Percentiles rank a stretch among this genome's conserved stretches.
Evolutionary conservation across 2,113 vertebrate species (phyloP).

Genomic region (Xyliphius kryptos): DNA sequence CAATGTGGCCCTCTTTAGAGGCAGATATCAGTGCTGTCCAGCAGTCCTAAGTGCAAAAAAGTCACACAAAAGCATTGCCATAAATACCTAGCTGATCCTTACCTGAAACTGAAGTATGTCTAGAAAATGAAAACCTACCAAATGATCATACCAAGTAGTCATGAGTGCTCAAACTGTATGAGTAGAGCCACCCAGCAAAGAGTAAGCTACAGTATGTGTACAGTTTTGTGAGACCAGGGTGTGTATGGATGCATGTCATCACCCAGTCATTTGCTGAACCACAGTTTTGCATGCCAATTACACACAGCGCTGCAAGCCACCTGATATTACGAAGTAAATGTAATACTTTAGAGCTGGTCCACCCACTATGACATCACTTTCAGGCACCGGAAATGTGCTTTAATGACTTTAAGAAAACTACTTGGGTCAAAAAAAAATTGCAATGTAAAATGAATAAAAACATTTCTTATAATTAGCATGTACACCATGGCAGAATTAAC

Average conservation of each 20-base stretch:
- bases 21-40: conserved; percentile 96
- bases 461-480: too few species aligned
- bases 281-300: conserved; percentile 29
- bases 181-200: conserved; percentile 11
- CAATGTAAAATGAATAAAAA: background rate
- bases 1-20: conserved; percentile 85
- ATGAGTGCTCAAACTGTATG: conserved; percentile 46
- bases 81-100: background rate
- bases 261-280: conserved; percentile 40
- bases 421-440: background rate
- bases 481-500: too few species aligned
- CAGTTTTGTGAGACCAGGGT: conserved; percentile 18
- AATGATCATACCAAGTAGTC: conserved; percentile 63
- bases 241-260: conserved; percentile 32
- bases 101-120: background rate
- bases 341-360: conserved; percentile 23
- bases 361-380: conserved; percentile 27
- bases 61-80: background rate
- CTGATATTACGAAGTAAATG: conserved; percentile 36
- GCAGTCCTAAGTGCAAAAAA: conserved; percentile 74
- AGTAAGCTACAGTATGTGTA: background rate
- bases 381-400: background rate
- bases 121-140: conserved; percentile 52
- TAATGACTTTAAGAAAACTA: background rate
- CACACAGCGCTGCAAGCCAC: conserved; percentile 26